Evolutionary conservation across 2,113 vertebrate species (phyloP), one percentile per base, ranked within the genome.

Genomic region (Myotis yumanensis): DNA sequence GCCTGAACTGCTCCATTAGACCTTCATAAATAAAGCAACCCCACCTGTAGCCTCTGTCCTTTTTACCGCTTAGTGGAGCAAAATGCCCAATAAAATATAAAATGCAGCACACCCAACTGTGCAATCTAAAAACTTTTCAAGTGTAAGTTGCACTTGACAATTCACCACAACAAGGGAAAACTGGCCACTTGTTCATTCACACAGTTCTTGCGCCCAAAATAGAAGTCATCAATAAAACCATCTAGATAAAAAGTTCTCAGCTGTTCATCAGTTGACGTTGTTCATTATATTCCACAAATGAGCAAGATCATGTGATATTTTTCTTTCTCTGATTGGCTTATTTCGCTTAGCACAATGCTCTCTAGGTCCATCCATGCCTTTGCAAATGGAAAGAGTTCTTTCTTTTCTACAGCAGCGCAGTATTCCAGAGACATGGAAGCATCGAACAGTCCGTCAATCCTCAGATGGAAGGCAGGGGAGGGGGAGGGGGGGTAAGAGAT

Each of bases 171-270:
- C 97, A 98, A 98, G 97, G 98, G 97, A 98, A 98, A 98, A 97
- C 97, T 97, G 96, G 97, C 96, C 97, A 98, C 97, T 96, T 97
- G 95, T 97, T 97, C 96, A 95, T 97, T 98, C 95, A 97, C 90
- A 96, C 95, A 98, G 98, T 98, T 97, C 96, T 96, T 97, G 87
- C 97, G 95, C 96, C 97, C 88, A 95, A 97, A 94, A 96, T 82
- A 93, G 96, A 97, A 97, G 99, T 99, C 99, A 99, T 99, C 99
- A 99, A 98, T 99, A 99, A 98, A 99, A 99, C 40, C 99, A 99
- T 92, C 99, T 98, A 0, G 99, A 98, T 91, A 99, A 98, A 98
- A 99, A 99, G 98, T 99, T 99, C 28, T 30, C 28, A 12, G 62
- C 62, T 64, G 11, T 30, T 59, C 9, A 59, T 25, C 23, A 59